Percentiles rank a stretch among this genome's conserved stretches.
Conservation (phyloP, 1,140 invertebrate genomes). For the Drosophila quadrilineata region DNA sequence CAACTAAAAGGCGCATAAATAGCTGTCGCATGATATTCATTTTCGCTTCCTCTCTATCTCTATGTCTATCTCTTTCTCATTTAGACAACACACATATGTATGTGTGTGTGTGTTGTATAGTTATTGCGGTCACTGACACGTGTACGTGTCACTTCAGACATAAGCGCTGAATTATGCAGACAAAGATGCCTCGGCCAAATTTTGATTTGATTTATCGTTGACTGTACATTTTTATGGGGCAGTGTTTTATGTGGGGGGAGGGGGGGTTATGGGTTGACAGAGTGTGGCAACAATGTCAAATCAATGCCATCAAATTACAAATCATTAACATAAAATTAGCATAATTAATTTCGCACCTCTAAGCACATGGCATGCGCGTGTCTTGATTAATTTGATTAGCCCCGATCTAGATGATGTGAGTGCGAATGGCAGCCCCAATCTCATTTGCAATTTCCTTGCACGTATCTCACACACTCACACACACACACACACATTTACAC, state of each 20-base stretch:
- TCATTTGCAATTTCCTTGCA: conserved; percentile 21
- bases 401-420: conserved; percentile 4
- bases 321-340: conserved; percentile 64
- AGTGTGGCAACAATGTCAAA: conserved; percentile 46
- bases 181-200: conserved; percentile 39
- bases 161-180: conserved; percentile 64
- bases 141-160: conserved; percentile 49
- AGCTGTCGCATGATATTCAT: conserved; percentile 70
- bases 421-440: background rate
- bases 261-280: background rate
- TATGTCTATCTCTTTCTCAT: background rate
- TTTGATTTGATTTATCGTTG: conserved; percentile 68
- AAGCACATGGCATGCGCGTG: conserved; percentile 1
- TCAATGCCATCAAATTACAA: conserved; percentile 68
- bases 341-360: conserved; percentile 69
- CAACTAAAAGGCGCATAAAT: conserved; percentile 75
- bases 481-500: background rate
- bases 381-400: conserved; percentile 58
- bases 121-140: conserved; percentile 67
- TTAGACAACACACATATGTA: background rate
- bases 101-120: conserved; percentile 43
- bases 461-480: background rate
- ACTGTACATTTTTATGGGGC: conserved; percentile 42
- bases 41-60: conserved; percentile 25
- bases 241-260: background rate